These are phyloP conservation scores for Smutsia gigantea DNA, from an alignment of 2,797 vertebrate species.

Conservation along the genomic window DNA sequence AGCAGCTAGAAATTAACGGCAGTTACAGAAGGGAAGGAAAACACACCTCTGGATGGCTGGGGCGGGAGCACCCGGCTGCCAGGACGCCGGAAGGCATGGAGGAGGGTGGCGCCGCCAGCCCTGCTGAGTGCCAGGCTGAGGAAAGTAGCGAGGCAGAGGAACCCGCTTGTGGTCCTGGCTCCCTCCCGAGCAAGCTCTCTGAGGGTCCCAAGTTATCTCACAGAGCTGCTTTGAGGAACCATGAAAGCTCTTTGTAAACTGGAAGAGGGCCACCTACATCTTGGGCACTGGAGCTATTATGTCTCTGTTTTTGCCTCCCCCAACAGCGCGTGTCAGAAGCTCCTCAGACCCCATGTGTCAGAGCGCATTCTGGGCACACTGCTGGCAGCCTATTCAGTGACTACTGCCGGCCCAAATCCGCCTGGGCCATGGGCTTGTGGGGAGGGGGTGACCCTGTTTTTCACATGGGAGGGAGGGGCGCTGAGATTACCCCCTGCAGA, in stretches of 20 bases:
- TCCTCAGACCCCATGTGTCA: not conserved
- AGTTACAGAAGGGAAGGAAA: not conserved
- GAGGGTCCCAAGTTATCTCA: not conserved
- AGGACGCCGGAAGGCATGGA: not conserved
- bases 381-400: not conserved
- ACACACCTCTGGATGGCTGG: not conserved
- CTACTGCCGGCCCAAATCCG: no score
- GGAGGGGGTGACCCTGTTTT: not conserved
- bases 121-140: not conserved
- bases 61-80: not conserved
- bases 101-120: not conserved
- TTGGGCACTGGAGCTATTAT: not conserved
- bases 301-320: not conserved
- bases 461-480: not conserved
- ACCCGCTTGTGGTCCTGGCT: not conserved
- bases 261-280: not conserved
- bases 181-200: not conserved
- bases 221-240: not conserved
- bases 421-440: rapidly evolving
- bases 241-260: not conserved
- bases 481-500: not conserved
- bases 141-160: not conserved
- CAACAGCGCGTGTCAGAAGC: not conserved
- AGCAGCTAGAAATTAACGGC: not conserved
- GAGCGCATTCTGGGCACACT: no score